phyloP scores from a whole-genome alignment of 2,888 invertebrate species.

The Automeris io region DNA sequence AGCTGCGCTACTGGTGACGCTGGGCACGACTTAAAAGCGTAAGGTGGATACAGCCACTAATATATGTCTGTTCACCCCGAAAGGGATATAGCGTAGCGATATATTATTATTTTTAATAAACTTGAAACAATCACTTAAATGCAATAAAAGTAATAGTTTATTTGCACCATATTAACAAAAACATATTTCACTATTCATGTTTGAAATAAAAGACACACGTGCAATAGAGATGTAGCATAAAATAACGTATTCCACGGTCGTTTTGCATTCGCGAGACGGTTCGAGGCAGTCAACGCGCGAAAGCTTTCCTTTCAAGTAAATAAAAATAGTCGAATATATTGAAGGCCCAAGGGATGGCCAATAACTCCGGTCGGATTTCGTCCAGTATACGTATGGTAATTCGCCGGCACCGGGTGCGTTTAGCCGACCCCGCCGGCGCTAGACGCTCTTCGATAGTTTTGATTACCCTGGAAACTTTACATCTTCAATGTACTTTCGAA shows the following conservation, averaged over 20 bases:
- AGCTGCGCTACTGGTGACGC: too few species aligned
- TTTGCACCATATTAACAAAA: too few species aligned
- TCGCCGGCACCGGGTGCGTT: conserved; percentile 34
- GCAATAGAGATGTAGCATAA: conserved; percentile 31
- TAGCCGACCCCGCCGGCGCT: conserved; percentile 25
- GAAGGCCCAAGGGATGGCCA: conserved; percentile 64
- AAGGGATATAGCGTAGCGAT: too few species aligned
- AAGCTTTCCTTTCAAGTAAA: conserved; percentile 55
- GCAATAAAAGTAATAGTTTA: too few species aligned
- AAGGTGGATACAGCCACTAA: too few species aligned
- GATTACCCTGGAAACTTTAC: not conserved
- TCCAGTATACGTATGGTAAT: conserved; percentile 63
- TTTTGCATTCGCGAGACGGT: conserved; percentile 40
- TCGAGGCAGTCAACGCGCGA: conserved; percentile 38
- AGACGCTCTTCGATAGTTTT: conserved; percentile 37
- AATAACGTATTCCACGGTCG: conserved; percentile 54
- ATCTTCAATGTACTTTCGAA: too few species aligned
- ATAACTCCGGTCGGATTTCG: conserved; percentile 60
- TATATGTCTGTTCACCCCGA: too few species aligned
- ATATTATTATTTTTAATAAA: too few species aligned
- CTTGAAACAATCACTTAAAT: too few species aligned
- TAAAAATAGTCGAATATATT: conserved; percentile 69
- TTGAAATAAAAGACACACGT: conserved; percentile 17
- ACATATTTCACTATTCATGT: conserved; percentile 15
- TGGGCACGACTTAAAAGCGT: too few species aligned